Evolutionary conservation across 2,113 vertebrate genomes (phyloP).

Genomic region (Dryoscopus gambensis): DNA sequence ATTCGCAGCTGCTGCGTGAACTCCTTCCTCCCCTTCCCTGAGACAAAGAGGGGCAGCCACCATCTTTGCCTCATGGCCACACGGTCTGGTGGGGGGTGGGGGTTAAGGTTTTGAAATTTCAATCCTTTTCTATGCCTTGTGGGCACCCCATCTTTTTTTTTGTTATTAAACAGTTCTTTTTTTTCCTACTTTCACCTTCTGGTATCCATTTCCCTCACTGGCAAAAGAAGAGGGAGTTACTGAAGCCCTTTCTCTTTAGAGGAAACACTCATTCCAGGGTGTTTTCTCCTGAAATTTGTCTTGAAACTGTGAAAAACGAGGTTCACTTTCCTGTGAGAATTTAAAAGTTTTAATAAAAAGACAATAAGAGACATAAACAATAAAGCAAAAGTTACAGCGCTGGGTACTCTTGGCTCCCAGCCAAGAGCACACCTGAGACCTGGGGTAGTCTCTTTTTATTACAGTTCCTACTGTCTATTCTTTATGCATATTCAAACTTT

Average conservation of each 20-base stretch:
- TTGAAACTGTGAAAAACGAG: no score
- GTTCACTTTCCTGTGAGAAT: no score
- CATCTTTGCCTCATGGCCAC: neutral
- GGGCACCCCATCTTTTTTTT: neutral
- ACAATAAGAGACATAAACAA: no score
- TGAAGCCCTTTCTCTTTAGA: neutral
- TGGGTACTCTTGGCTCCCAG: no score
- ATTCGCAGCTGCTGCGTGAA: neutral
- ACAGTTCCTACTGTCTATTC: no score
- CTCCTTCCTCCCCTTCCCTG: neutral
- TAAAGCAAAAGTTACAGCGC: no score
- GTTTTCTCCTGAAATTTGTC: neutral
- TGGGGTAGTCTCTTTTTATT: no score
- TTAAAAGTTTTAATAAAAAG: no score
- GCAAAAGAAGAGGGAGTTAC: neutral
- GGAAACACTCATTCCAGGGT: fast-evolving
- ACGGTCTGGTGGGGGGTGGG: fast-evolving
- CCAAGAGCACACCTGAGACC: no score
- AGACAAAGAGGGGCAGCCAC: neutral
- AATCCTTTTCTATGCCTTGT: neutral
- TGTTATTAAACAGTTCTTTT: neutral
- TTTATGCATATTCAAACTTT: no score
- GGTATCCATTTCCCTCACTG: neutral
- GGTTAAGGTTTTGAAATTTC: neutral
- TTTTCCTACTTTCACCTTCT: neutral